Conservation (phyloP, 2,113 vertebrate genomes). For the Nycticryphes semicollaris region DNA sequence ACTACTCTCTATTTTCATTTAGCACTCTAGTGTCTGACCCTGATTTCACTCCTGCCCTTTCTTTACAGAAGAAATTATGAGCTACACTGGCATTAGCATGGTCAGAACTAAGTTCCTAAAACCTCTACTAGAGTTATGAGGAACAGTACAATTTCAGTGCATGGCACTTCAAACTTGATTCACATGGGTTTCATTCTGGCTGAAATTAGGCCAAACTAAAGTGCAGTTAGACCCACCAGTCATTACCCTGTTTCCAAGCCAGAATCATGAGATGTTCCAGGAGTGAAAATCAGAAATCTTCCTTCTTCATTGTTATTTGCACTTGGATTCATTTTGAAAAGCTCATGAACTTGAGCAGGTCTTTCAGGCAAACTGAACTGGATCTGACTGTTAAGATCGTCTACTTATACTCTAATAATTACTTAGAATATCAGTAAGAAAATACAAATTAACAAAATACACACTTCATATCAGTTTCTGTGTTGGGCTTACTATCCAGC, state of each 20-base stretch:
- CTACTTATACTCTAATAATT: background rate
- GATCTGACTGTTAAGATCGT: background rate
- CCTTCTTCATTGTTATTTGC: background rate
- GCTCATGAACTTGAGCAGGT: background rate
- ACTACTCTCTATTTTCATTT: background rate
- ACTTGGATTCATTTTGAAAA: background rate
- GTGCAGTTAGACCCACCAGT: background rate
- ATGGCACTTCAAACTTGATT: background rate
- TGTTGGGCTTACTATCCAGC: background rate
- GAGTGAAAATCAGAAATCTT: background rate
- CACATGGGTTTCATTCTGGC: background rate
- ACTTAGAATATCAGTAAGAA: background rate
- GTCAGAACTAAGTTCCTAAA: background rate
- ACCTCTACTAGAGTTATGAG: background rate
- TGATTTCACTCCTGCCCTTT: background rate
- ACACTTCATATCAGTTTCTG: background rate
- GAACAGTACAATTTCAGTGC: background rate
- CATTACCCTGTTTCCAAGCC: background rate
- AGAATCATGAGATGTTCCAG: background rate
- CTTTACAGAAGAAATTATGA: background rate
- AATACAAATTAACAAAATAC: background rate
- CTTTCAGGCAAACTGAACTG: background rate
- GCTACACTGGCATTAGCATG: background rate
- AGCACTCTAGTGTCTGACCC: background rate
- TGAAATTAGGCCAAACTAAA: background rate